These are phyloP conservation scores for Corythaixoides concolor DNA, from an alignment of 2,113 vertebrate genomes.

Conservation along the genomic window DNA sequence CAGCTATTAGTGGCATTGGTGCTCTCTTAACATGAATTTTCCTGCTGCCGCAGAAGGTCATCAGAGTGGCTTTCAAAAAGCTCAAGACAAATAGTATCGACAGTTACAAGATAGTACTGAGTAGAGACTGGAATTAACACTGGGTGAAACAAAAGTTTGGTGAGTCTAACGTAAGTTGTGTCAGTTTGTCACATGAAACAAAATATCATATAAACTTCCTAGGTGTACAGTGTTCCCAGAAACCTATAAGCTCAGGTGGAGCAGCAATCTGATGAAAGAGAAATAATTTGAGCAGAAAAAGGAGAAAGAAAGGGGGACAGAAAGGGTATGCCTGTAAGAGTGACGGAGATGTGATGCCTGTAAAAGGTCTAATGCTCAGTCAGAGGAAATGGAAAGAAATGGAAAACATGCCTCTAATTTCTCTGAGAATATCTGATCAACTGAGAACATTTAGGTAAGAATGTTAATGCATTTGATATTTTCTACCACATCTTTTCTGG, in stretches of 20 bases:
- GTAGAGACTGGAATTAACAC: not conserved
- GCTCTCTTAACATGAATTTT: not conserved
- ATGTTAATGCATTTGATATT: not conserved
- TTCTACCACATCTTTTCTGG: not conserved
- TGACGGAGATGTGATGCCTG: rapidly evolving
- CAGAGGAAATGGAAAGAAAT: not conserved
- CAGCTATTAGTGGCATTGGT: not conserved
- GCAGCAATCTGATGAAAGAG: not conserved
- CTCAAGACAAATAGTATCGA: not conserved
- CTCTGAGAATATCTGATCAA: not conserved
- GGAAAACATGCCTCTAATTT: not conserved
- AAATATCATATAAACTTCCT: not conserved
- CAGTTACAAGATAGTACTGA: not conserved
- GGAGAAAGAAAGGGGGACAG: not conserved
- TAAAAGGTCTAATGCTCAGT: not conserved
- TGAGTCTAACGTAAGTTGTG: not conserved
- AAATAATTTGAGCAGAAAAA: not conserved
- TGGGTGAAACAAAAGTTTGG: not conserved
- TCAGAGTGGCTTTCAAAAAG: not conserved
- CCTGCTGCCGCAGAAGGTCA: not conserved
- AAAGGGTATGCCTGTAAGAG: not conserved
- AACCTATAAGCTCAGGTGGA: not conserved
- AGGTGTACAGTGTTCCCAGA: not conserved
- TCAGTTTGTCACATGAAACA: not conserved
- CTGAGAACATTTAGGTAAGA: not conserved